These are phyloP conservation scores for Aegotheles bennettii DNA, from an alignment of 2,113 vertebrate species.

Conservation along the genomic window DNA sequence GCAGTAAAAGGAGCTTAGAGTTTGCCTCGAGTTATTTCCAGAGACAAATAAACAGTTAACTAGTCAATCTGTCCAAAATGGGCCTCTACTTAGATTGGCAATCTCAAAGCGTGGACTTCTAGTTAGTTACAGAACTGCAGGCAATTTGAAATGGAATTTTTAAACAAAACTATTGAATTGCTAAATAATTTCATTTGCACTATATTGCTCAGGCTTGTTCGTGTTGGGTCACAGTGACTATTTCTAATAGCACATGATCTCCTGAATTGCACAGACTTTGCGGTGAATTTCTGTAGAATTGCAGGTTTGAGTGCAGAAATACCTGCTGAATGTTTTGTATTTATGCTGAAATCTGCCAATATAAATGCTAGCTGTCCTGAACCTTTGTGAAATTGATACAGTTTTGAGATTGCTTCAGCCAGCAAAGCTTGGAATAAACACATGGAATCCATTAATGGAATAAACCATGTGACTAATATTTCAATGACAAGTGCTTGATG, in stretches of 20 bases:
- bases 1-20: background rate
- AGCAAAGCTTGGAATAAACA: background rate
- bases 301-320: background rate
- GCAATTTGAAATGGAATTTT: background rate
- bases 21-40: constrained; percentile 25
- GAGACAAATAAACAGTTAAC: background rate
- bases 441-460: background rate
- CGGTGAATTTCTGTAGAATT: background rate
- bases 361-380: background rate
- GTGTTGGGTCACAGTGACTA: background rate
- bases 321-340: background rate
- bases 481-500: background rate
- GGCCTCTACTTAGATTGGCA: background rate
- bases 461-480: background rate
- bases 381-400: background rate
- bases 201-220: background rate
- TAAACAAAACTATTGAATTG: background rate
- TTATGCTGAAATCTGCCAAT: background rate
- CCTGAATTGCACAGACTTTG: background rate
- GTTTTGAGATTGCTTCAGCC: background rate
- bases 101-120: background rate
- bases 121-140: background rate
- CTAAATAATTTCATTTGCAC: background rate
- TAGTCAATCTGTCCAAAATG: background rate
- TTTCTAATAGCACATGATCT: background rate